A percentile compares a stretch with the other conserved stretches of the same genome.
These are phyloP conservation scores for Euproctis similis DNA, from an alignment of 2,888 invertebrate species.

Conservation along the genomic window DNA sequence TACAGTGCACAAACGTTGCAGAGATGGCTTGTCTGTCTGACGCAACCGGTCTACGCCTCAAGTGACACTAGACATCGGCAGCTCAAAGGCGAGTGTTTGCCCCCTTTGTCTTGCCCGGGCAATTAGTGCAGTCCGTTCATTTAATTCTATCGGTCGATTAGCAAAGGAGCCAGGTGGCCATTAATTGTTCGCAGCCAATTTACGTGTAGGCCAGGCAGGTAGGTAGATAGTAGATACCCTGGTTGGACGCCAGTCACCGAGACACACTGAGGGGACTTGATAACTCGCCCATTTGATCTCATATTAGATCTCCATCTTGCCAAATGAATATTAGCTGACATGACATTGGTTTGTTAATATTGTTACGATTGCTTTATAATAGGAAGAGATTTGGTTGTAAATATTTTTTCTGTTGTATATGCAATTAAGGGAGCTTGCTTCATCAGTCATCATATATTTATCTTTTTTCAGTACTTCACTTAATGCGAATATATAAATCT, in stretches of 20 bases:
- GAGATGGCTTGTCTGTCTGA: slow-evolving; percentile 35
- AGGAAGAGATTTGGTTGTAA: too few species aligned
- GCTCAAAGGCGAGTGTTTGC: slow-evolving; percentile 72
- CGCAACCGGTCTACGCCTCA: slow-evolving; percentile 55
- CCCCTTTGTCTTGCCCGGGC: slow-evolving; percentile 73
- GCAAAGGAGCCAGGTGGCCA: slow-evolving; percentile 62
- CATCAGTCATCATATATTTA: too few species aligned
- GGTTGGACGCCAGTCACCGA: slow-evolving; percentile 43
- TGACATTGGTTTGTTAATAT: too few species aligned
- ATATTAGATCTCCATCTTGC: slow-evolving; percentile 28
- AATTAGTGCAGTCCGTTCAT: slow-evolving; percentile 74
- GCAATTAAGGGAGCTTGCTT: too few species aligned
- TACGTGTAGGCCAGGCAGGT: slow-evolving; percentile 32
- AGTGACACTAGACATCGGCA: slow-evolving; percentile 66
- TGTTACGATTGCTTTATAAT: too few species aligned
- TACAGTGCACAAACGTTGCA: slow-evolving; percentile 30
- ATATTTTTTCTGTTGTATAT: too few species aligned
- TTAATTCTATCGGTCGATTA: slow-evolving; percentile 76
- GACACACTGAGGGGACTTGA: slow-evolving; percentile 34
- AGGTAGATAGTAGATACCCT: too few species aligned
- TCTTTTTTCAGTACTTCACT: too few species aligned
- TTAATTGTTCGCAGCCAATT: slow-evolving; percentile 68
- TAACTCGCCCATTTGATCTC: slow-evolving; percentile 29
- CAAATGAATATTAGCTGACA: slow-evolving; percentile 27
- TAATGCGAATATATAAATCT: too few species aligned